These are phyloP conservation scores for Eupithecia pulchellata DNA, from an alignment of 2,888 invertebrate species.

Conservation along the genomic window DNA sequence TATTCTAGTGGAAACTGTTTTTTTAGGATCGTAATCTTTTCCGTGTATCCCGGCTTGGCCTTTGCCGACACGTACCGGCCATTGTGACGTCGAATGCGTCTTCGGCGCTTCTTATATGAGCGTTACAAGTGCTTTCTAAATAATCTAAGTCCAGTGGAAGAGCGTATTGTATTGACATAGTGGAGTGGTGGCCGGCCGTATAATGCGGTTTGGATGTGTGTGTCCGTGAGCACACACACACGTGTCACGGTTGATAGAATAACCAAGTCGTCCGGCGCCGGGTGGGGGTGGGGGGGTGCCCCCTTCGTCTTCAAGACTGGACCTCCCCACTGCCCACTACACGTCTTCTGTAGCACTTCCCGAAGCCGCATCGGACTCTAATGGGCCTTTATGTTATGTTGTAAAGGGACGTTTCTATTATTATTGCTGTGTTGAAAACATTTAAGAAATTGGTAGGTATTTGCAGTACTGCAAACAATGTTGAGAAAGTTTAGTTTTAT, in stretches of 20 bases:
- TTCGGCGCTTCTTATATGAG: constrained; percentile 85
- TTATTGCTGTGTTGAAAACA: constrained; percentile 18
- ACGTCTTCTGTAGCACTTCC: constrained; percentile 82
- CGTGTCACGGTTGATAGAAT: constrained; percentile 85
- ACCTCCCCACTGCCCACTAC: constrained; percentile 80
- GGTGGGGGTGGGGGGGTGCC: constrained; percentile 63
- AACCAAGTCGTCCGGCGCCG: constrained; percentile 83
- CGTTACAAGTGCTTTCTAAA: constrained; percentile 87
- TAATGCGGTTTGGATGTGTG: constrained; percentile 76
- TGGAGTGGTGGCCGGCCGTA: constrained; percentile 85
- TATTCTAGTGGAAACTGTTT: constrained; percentile 80
- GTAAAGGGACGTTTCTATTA: constrained; percentile 62
- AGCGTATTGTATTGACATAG: constrained; percentile 86
- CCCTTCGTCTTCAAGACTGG: constrained; percentile 83
- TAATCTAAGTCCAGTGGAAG: constrained; percentile 86
- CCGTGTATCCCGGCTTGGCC: constrained; percentile 76
- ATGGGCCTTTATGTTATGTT: constrained; percentile 78
- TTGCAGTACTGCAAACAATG: background rate
- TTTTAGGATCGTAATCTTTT: constrained; percentile 85
- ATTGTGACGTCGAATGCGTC: constrained; percentile 84
- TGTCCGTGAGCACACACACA: constrained; percentile 59
- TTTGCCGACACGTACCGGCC: constrained; percentile 82
- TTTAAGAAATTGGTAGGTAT: background rate
- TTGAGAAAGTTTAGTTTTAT: background rate
- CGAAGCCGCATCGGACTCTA: constrained; percentile 78